Percentiles rank a stretch among this genome's conserved stretches.
Evolutionary conservation across 2,113 vertebrate genomes (phyloP).

Genomic region (Empidonax alnorum): DNA sequence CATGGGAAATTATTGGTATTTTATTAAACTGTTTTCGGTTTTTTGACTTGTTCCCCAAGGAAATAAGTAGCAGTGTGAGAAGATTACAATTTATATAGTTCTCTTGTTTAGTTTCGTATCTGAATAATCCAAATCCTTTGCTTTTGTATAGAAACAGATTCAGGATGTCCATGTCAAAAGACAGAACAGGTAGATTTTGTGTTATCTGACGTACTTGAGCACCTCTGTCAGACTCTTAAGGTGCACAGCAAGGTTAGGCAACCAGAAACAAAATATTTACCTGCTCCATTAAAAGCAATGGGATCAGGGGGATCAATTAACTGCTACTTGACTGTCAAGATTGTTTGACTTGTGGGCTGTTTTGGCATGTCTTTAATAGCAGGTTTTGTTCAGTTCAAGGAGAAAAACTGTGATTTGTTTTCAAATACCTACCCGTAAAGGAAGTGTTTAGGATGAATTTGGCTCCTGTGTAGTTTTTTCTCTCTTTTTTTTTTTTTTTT

Average conservation of each 20-base stretch:
- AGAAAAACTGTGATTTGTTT: conserved; percentile 31
- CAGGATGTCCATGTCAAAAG: background rate
- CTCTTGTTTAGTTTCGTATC: background rate
- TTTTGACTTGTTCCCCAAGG: background rate
- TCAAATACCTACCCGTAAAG: conserved; percentile 48
- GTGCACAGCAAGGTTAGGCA: background rate
- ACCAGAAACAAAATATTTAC: conserved; percentile 16
- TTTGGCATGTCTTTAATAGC: background rate
- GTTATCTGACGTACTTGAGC: background rate
- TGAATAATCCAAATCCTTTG: background rate
- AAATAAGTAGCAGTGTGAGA: background rate
- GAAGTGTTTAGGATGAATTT: conserved; percentile 61
- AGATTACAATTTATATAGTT: background rate
- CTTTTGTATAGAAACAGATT: background rate
- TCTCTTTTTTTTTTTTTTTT: too few species aligned
- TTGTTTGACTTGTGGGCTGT: background rate
- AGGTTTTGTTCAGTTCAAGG: conserved; percentile 17
- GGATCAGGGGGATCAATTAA: conserved; percentile 18
- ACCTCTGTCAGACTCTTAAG: background rate
- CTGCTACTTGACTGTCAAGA: conserved; percentile 17
- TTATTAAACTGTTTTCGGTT: background rate
- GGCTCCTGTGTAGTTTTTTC: background rate
- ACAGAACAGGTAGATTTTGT: background rate
- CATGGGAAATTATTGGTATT: background rate
- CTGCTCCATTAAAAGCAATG: background rate